Conservation (phyloP, 1,140 invertebrate species). For the Nephotettix cincticeps region DNA sequence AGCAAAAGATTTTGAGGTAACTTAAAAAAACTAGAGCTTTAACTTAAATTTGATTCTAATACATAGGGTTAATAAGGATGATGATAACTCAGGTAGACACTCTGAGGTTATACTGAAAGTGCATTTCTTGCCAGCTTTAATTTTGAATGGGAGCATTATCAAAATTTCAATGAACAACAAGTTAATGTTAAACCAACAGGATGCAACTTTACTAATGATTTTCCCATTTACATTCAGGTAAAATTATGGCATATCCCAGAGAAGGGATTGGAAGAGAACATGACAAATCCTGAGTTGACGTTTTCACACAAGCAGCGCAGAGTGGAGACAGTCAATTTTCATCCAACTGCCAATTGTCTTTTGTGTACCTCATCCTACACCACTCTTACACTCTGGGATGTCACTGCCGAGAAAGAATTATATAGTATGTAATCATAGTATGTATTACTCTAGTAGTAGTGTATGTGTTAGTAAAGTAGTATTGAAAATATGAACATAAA, state of each 20-base stretch:
- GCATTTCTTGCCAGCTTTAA: not conserved
- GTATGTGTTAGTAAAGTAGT: no score
- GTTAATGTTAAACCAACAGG: no score
- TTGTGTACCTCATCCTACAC: slow-evolving; percentile 79
- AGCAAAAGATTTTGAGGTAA: no score
- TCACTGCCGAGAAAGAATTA: slow-evolving; percentile 76
- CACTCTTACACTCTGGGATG: slow-evolving; percentile 83
- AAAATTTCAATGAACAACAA: not conserved
- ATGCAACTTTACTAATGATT: no score
- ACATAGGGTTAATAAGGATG: not conserved
- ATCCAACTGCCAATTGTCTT: slow-evolving; percentile 82
- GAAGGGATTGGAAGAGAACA: slow-evolving; percentile 72
- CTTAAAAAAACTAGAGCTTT: no score
- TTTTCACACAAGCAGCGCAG: slow-evolving; percentile 78
- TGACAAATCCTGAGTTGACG: slow-evolving; percentile 75
- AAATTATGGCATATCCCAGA: slow-evolving; percentile 86
- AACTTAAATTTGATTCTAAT: no score
- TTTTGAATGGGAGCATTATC: not conserved
- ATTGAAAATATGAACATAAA: no score
- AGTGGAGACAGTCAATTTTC: slow-evolving; percentile 83
- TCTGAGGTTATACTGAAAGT: not conserved
- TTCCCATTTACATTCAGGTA: no score
- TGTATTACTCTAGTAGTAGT: no score
- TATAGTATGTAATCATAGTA: slow-evolving; percentile 63
- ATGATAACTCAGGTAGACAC: not conserved